Evolutionary conservation across 2,888 invertebrate species (phyloP).

Genomic region (Ryuthela nishihirai): DNA sequence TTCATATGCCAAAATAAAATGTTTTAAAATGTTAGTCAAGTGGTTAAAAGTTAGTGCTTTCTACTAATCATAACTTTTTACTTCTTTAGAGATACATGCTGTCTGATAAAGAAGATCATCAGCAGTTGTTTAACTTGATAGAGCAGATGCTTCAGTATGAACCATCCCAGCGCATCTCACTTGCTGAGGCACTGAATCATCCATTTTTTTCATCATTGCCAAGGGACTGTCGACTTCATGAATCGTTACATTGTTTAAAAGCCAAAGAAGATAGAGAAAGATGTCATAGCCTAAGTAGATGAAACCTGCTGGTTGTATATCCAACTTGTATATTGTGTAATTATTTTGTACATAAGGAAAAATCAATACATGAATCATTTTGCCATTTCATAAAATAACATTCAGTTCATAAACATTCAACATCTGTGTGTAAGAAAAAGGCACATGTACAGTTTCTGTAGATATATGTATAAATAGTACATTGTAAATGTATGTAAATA

Average conservation of each 20-base stretch:
- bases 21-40: neutral
- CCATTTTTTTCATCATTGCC: conserved; percentile 88
- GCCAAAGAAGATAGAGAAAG: conserved; percentile 43
- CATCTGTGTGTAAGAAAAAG: no score
- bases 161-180: conserved; percentile 79
- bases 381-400: no score
- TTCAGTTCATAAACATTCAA: no score
- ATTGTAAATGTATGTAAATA: no score
- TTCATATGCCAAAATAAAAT: no score
- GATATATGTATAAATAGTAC: no score
- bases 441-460: no score
- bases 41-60: neutral
- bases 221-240: conserved; percentile 46
- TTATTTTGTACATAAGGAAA: no score
- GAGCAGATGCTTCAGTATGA: conserved; percentile 96
- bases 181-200: conserved; percentile 83
- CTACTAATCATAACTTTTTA: no score
- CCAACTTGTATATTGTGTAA: no score
- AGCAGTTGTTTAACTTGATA: conserved; percentile 89
- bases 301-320: conserved; percentile 1
- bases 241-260: conserved; percentile 38
- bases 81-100: conserved; percentile 85
- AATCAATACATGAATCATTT: no score
- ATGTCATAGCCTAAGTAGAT: conserved; percentile 49
- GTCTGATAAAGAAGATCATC: conserved; percentile 82